These are phyloP conservation scores for Aleiodes alternator DNA, from an alignment of 2,888 invertebrate species.

Conservation along the genomic window DNA sequence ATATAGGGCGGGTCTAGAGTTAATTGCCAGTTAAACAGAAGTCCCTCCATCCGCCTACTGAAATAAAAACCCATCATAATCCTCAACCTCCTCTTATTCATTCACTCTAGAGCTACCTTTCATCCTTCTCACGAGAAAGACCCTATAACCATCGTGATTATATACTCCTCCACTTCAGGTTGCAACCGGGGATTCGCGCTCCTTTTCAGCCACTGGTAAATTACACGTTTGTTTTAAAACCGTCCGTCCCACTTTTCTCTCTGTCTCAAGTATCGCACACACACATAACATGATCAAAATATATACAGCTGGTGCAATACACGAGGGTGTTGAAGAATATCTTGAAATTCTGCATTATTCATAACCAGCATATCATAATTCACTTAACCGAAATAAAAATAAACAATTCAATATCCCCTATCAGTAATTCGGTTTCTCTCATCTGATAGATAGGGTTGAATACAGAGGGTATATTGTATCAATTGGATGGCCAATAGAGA, in stretches of 20 bases:
- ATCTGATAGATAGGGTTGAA: slow-evolving; percentile 47
- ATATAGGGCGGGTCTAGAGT: slow-evolving; percentile 70
- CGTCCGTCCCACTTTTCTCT: slow-evolving; percentile 50
- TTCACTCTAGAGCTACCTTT: slow-evolving; percentile 50
- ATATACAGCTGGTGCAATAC: slow-evolving; percentile 6
- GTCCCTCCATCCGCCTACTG: slow-evolving; percentile 71
- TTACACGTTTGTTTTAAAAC: slow-evolving; percentile 72
- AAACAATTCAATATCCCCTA: slow-evolving; percentile 14
- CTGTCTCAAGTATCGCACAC: slow-evolving; percentile 24
- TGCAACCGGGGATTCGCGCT: slow-evolving; percentile 57
- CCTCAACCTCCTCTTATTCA: slow-evolving; percentile 57
- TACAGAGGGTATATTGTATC: slow-evolving; percentile 64
- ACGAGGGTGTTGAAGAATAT: not conserved
- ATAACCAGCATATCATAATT: slow-evolving; percentile 63
- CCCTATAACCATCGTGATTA: slow-evolving; percentile 53
- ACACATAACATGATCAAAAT: slow-evolving; percentile 20
- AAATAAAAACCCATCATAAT: slow-evolving; percentile 72
- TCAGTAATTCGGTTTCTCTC: slow-evolving; percentile 4
- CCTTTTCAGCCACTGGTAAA: slow-evolving; percentile 71
- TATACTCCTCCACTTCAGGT: slow-evolving; percentile 22
- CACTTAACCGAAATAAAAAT: slow-evolving; percentile 66
- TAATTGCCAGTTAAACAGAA: slow-evolving; percentile 74
- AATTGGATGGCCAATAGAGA: slow-evolving; percentile 60
- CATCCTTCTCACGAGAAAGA: slow-evolving; percentile 28
- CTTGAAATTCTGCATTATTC: slow-evolving; percentile 60